A percentile compares a stretch with the other conserved stretches of the same genome.
These are phyloP conservation scores for Microctonus aethiopoides DNA, from an alignment of 2,888 invertebrate species.

Conservation along the genomic window DNA sequence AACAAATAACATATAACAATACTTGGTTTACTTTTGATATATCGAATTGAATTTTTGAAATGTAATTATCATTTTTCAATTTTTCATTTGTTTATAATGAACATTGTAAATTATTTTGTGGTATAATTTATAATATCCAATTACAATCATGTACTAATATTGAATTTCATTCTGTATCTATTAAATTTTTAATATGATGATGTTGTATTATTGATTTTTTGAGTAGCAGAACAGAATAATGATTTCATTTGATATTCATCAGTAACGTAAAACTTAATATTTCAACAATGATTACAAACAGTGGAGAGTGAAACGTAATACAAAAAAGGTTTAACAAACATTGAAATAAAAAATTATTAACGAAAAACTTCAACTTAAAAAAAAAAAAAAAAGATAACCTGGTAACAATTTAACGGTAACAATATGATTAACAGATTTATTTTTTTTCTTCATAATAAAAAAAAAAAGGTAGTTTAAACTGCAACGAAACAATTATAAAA, in stretches of 20 bases:
- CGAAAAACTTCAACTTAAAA: constrained; percentile 41
- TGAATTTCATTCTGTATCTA: too few species aligned
- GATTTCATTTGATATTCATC: too few species aligned
- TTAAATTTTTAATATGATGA: too few species aligned
- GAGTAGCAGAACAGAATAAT: too few species aligned
- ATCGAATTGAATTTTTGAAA: background rate
- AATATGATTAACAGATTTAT: constrained; percentile 6
- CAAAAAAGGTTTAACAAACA: background rate
- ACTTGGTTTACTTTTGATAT: background rate
- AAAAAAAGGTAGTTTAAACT: constrained; percentile 16
- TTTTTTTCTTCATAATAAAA: background rate
- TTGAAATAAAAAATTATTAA: constrained; percentile 16
- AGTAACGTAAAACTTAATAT: constrained; percentile 39
- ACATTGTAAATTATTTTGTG: too few species aligned
- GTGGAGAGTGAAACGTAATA: constrained; percentile 39
- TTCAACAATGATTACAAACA: constrained; percentile 31
- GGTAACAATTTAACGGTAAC: constrained; percentile 17
- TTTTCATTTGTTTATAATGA: too few species aligned
- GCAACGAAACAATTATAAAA: background rate
- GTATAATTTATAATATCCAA: too few species aligned
- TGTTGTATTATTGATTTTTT: too few species aligned
- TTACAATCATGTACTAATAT: too few species aligned
- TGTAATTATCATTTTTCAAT: background rate
- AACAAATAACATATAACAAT: background rate
- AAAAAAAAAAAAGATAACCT: constrained; percentile 7